Base-by-base conservation (phyloP, 2,888 invertebrate species). In the Leucozona laternaria region DNA sequence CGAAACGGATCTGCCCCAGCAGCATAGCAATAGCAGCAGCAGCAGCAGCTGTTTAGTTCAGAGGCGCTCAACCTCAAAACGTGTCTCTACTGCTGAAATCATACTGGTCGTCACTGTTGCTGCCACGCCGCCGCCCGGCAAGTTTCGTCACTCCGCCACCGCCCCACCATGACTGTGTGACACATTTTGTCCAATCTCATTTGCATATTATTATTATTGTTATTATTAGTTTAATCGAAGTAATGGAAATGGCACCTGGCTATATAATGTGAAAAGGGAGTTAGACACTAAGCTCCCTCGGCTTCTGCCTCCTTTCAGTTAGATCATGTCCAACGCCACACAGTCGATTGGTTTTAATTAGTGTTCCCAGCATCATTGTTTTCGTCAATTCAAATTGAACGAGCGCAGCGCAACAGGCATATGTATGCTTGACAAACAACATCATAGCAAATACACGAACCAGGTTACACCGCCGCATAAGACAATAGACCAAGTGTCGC, bases 191-290 rank as follows among this genome's bases (percentile, higher is more conserved):
- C 75, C 82, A 66, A 70, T 66, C 82, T 60, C 78, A 86, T 86
- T 86, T 86, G 82, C 86, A 82, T 86, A 86, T 75, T 82, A 75
- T 79, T 82, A 81, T 86, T 86, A 78, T 79, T 86, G 75, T 86
- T 82, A 82, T 82, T 85, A 50, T 53, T 77, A 79, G 31, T 22
- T 60, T 77, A 72, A 55, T 28, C 43, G 62, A 37, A 60, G 45
- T 53, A 86, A 64, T 73, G 70, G 64, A 60, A 50, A 68, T 25
- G 60, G 78, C 82, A 81, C 78, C 82, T 86, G 81, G 82, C 78
- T 15, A 17, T 2, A 17, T 15, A 57, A 40, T 43, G 43, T 22
- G 20, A 34, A 53, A 81, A 73, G 75, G 82, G 73, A 78, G 66
- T 45, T 55, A 22, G 22, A 60, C 37, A 40, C 22, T 22, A 17